A percentile compares a stretch with the other conserved stretches of the same genome.
Conservation (phyloP, 1,140 invertebrate genomes). For the Anastatus disparis region DNA sequence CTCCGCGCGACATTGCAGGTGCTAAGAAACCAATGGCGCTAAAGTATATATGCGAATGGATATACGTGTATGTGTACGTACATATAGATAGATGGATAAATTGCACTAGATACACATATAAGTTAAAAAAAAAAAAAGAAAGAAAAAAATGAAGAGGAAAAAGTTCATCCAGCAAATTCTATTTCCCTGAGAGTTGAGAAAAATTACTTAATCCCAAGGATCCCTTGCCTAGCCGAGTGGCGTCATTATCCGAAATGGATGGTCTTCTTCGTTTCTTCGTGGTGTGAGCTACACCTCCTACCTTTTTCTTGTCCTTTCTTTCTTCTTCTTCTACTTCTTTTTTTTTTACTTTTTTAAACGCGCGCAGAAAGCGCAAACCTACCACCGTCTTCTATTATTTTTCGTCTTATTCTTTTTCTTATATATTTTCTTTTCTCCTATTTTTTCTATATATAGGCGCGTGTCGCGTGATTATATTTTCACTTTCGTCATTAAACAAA, state of each 20-base stretch:
- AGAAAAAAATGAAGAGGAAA: neutral
- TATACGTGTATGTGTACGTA: too few species aligned
- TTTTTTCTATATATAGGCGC: neutral
- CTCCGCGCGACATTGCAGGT: conserved; percentile 1
- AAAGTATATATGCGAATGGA: too few species aligned
- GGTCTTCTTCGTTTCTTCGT: conserved; percentile 32
- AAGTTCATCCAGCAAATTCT: conserved; percentile 31
- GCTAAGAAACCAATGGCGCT: too few species aligned
- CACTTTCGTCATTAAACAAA: conserved; percentile 25
- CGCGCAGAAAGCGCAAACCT: too few species aligned
- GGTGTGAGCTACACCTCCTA: neutral
- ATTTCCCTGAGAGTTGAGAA: conserved; percentile 47
- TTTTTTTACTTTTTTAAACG: neutral
- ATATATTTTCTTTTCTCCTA: too few species aligned
- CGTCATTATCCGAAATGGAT: conserved; percentile 54
- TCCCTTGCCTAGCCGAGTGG: conserved; percentile 41
- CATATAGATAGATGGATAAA: too few species aligned
- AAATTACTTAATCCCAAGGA: conserved; percentile 51
- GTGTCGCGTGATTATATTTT: conserved; percentile 13
- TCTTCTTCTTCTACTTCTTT: neutral
- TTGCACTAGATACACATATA: too few species aligned
- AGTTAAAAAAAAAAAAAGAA: neutral
- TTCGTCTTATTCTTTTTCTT: too few species aligned
- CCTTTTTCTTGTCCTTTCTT: conserved; percentile 6
- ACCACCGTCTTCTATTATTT: too few species aligned